Base-by-base conservation (phyloP, 2,113 vertebrate genomes). In the Grus americana region DNA sequence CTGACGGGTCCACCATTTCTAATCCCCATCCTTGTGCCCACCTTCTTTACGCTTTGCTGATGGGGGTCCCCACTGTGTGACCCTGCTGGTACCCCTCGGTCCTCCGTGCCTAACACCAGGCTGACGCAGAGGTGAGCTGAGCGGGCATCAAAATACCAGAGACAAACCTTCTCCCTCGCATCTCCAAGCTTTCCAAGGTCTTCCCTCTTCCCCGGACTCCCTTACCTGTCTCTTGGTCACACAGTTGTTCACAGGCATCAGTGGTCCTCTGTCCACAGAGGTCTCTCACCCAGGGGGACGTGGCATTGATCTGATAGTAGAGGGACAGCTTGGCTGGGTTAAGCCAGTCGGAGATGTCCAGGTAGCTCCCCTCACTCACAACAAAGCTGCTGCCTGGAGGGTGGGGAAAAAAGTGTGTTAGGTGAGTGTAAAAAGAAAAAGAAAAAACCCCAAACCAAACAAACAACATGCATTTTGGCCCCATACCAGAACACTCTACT, bases 261-360 rank as follows among this genome's bases (percentile, higher is more conserved):
- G 98, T 99, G 4, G 99, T 99, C 95, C 99, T 98, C 98, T 99
- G 99, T 47, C 99, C 99, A 24, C 99, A 99, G 86, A 99, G 99
- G 86, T 99, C 99, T 83, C 98, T 98, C 86, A 99, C 98, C 99
- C 99, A 99, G 8, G 99, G 99, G 4, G 99, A 99, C 0, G 99
- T 99, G 30, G 99, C 98, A 46, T 99, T 99, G 96, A 98, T 99
- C 97, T 99, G 99, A 83, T 99, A 99, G 97, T 99, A 99, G 40
- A 99, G 97, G 34, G 98, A 99, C 52, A 99, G 98, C 95, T 99
- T 99, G 88, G 99, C 99, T 7, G 99, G 99, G 95, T 99, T 99
- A 38, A 99, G 96, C 99, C 99, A 99, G 96, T 99, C 99, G 0
- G 99, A 99, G 73, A 99, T 98, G 87, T 99, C 99, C 98, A 99